These are phyloP conservation scores for Nasonovia ribisnigri DNA, from an alignment of 2,888 invertebrate species.

Conservation along the genomic window DNA sequence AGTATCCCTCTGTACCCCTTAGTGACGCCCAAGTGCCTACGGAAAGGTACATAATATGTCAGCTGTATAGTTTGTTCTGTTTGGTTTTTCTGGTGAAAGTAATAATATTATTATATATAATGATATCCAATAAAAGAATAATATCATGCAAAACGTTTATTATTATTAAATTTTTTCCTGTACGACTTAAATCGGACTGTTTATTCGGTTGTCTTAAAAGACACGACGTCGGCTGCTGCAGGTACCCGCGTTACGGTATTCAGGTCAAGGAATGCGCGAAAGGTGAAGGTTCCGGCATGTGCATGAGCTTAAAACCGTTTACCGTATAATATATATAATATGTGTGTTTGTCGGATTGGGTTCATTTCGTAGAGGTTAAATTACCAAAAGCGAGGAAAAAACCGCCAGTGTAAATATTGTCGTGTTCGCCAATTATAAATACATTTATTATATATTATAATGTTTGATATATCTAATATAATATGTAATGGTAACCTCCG, in stretches of 20 bases:
- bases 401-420: constrained; percentile 5
- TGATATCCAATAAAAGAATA: background rate
- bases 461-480: background rate
- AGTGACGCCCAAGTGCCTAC: background rate
- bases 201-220: constrained; percentile 14
- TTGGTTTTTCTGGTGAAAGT: constrained; percentile 40
- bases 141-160: constrained; percentile 28
- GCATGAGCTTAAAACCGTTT: constrained; percentile 31
- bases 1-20: too few species aligned
- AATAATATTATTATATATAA: too few species aligned
- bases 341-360: constrained; percentile 16
- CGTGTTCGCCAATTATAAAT: background rate
- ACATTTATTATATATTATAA: background rate
- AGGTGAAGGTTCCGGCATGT: constrained; percentile 63
- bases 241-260: constrained; percentile 51
- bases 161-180: background rate
- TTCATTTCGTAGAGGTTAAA: constrained; percentile 49
- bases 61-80: background rate
- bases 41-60: background rate
- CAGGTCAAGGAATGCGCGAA: constrained; percentile 63
- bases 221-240: constrained; percentile 20
- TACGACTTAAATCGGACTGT: background rate
- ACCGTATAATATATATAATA: background rate
- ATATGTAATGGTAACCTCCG: background rate
- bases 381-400: constrained; percentile 31